Percentiles rank a stretch among this genome's conserved stretches.
phyloP scores from a whole-genome alignment of 2,113 vertebrate genomes.

The Epinephelus cyanopodus region DNA sequence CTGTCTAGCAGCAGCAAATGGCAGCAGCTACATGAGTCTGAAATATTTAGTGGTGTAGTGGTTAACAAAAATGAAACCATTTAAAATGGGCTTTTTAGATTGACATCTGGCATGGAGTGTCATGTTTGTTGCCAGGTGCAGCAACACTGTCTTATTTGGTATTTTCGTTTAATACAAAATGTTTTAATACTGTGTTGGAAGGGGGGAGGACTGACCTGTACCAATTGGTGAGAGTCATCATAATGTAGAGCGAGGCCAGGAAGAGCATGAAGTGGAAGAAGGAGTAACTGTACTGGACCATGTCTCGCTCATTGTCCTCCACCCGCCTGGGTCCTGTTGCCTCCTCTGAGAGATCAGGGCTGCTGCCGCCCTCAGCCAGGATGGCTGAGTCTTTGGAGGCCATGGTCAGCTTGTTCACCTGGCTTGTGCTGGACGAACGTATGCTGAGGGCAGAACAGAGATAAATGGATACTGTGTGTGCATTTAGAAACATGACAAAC shows the following conservation, averaged over 20 bases:
- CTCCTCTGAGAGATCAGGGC: slow-evolving; percentile 50
- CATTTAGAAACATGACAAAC: background rate
- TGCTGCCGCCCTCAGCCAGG: slow-evolving; percentile 80
- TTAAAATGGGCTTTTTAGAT: too few species aligned
- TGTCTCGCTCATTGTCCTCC: slow-evolving; percentile 90
- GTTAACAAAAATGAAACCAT: too few species aligned
- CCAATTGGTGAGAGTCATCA: slow-evolving; percentile 99
- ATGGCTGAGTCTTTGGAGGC: slow-evolving; percentile 88
- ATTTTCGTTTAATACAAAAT: too few species aligned
- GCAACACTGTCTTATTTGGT: too few species aligned
- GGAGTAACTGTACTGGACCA: slow-evolving; percentile 93
- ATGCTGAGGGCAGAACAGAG: slow-evolving; percentile 84
- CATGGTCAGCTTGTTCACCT: slow-evolving; percentile 94
- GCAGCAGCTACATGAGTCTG: too few species aligned
- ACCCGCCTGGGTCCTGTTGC: slow-evolving; percentile 82
- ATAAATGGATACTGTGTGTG: background rate
- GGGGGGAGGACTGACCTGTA: slow-evolving; percentile 88
- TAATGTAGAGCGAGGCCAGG: slow-evolving; percentile 95
- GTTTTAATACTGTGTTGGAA: background rate
- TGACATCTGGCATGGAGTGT: too few species aligned
- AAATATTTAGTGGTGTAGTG: too few species aligned
- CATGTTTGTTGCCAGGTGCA: too few species aligned
- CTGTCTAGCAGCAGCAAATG: too few species aligned
- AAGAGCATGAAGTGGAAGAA: slow-evolving; percentile 94
- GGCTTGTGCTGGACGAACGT: slow-evolving; percentile 92